These are phyloP conservation scores for Callipepla californica DNA, from an alignment of 2,113 vertebrate genomes.

Conservation along the genomic window DNA sequence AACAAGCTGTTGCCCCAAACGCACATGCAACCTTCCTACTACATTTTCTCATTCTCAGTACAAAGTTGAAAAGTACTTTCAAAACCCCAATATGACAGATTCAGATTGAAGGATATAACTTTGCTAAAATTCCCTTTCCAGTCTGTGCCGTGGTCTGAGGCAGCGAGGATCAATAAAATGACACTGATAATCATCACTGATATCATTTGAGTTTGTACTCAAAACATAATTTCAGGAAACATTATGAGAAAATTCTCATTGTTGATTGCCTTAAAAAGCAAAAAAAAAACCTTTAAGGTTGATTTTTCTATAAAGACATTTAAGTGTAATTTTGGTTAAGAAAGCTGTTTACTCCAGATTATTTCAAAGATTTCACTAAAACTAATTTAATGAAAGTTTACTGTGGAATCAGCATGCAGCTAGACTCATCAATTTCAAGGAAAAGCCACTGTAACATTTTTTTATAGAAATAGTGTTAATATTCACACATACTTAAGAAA, in stretches of 20 bases:
- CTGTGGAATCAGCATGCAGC: not conserved
- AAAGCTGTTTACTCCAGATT: not conserved
- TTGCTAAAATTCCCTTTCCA: not conserved
- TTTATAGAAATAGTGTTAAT: not conserved
- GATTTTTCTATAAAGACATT: not conserved
- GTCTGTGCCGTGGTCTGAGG: not conserved
- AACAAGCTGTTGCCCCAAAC: not conserved
- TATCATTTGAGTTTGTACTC: not conserved
- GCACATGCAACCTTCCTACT: not conserved
- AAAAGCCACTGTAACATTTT: not conserved
- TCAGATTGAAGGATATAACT: not conserved
- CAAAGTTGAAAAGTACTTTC: not conserved
- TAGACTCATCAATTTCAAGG: not conserved
- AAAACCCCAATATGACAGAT: fast-evolving
- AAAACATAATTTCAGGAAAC: not conserved
- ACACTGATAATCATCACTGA: not conserved
- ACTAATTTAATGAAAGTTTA: not conserved
- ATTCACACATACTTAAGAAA: not conserved
- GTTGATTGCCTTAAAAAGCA: not conserved
- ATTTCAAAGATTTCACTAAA: not conserved
- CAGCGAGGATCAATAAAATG: not conserved
- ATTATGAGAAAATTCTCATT: not conserved
- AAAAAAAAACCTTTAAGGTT: not conserved
- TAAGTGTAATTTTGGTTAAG: not conserved
- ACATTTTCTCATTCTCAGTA: not conserved